phyloP scores from a whole-genome alignment of 2,113 vertebrate species.

The Nibea coibor region DNA sequence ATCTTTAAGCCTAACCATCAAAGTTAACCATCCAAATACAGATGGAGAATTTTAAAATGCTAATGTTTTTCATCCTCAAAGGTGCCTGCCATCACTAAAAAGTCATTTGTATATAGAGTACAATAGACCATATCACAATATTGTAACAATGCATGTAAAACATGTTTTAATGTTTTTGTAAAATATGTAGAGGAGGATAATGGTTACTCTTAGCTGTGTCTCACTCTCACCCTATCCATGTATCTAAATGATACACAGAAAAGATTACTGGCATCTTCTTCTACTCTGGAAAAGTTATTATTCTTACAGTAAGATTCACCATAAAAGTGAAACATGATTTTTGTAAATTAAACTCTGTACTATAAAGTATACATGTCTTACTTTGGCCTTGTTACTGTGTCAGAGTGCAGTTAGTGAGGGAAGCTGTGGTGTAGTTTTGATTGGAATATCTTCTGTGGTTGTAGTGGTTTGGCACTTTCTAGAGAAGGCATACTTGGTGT shows the following conservation, averaged over 20 bases:
- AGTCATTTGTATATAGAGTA: not conserved
- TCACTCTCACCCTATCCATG: not conserved
- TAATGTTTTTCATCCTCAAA: too few species aligned
- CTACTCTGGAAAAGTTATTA: not conserved
- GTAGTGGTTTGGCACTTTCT: constrained; percentile 57
- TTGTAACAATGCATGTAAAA: not conserved
- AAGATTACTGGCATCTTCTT: not conserved
- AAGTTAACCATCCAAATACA: too few species aligned
- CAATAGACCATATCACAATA: not conserved
- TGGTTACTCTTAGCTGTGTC: not conserved
- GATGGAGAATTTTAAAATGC: too few species aligned
- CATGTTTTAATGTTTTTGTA: not conserved
- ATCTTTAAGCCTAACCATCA: too few species aligned
- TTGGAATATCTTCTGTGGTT: constrained; percentile 62
- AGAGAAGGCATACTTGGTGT: constrained; percentile 40
- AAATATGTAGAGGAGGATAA: not conserved
- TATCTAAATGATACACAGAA: too few species aligned
- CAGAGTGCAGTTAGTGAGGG: constrained; percentile 28
- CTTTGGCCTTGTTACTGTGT: constrained; percentile 6
- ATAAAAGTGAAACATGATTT: not conserved
- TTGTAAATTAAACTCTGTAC: not conserved
- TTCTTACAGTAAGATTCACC: not conserved
- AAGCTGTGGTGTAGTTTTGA: constrained; percentile 56
- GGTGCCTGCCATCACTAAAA: too few species aligned
- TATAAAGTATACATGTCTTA: not conserved